phyloP scores from a whole-genome alignment of 2,797 vertebrate genomes.

The Apodemus agrarius region DNA sequence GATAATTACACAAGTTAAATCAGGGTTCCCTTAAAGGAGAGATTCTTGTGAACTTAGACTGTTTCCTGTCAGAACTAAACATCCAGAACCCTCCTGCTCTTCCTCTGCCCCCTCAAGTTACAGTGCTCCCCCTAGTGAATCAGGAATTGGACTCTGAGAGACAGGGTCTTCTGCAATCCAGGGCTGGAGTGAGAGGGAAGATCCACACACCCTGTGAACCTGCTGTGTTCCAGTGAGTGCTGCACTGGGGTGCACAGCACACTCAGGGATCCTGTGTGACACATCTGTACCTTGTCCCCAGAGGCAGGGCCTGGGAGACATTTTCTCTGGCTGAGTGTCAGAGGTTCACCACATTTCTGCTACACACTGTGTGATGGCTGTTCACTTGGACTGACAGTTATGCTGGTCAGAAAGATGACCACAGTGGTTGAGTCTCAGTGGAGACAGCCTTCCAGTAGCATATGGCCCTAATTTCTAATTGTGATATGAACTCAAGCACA shows the following conservation, averaged over 20 bases:
- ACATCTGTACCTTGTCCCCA: neutral
- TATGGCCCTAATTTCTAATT: neutral
- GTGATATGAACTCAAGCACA: too few relatives aligned
- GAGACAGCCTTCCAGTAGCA: too few relatives aligned
- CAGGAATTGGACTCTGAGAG: neutral
- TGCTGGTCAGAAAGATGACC: too few relatives aligned
- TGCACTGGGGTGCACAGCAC: neutral
- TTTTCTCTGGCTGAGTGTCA: too few relatives aligned
- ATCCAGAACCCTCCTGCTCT: neutral
- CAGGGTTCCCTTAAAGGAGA: too few relatives aligned
- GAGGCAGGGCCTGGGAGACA: neutral
- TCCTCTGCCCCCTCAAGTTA: neutral
- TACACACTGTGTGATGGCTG: too few relatives aligned
- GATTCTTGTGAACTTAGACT: too few relatives aligned
- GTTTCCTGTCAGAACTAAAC: neutral
- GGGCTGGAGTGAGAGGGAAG: neutral
- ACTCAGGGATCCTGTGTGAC: neutral
- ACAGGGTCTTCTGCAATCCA: neutral
- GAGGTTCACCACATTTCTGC: too few relatives aligned
- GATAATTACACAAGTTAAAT: too few relatives aligned
- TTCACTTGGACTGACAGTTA: too few relatives aligned
- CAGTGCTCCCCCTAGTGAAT: neutral
- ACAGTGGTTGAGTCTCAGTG: too few relatives aligned
- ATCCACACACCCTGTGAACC: neutral
- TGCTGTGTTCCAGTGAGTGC: neutral